Base-by-base conservation (phyloP, 1,140 invertebrate genomes). In the Hormaphis cornu region DNA sequence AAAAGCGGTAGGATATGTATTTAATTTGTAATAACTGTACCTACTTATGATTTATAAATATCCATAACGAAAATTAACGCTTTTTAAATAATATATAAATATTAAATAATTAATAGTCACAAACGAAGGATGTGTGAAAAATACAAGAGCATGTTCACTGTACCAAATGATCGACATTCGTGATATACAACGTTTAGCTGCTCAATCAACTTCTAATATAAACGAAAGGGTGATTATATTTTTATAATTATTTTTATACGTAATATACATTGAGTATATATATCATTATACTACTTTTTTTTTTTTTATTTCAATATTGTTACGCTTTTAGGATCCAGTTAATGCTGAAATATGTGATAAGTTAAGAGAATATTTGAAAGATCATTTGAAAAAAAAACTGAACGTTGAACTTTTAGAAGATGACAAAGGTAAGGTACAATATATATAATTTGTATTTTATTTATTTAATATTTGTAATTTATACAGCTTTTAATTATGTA, bases 371-470 rank as follows among this genome's bases (percentile, higher is more conserved):
- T 76, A 78, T 22, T 73, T 81, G 7, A 80, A 81, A 73, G 75
- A 76, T 9, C 80, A 81, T 48, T 74, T 81, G 7, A 79, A 80
- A 70, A 79, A 81, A 70, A 81, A 81, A 73, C 71, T 81, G 5
- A 78, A 79, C 12, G 18, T 66, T 35, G 61, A 66, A 16, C 33
- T 66, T 1, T 42, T 66, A 20, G 44, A 66, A 9, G 61, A 66
- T 1, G 28, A 33, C 50, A 50, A 48, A 48, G 42, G 42, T 66
- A 48, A 63, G 12, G 42, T 30, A 50, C 46, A 18, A 50, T n/a
- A 33, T 33, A 33, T 33, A 33, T 33, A 33, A 6, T 33, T 33
- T 9, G 30, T 33, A 33, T 6, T 33, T 33, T 4, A 9, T 33
- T 33, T n/a, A n/a, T n/a, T n/a, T n/a, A n/a, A n/a, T n/a, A n/a